Conservation (phyloP, 2,888 invertebrate species). For the Pachydiplax longipennis region DNA sequence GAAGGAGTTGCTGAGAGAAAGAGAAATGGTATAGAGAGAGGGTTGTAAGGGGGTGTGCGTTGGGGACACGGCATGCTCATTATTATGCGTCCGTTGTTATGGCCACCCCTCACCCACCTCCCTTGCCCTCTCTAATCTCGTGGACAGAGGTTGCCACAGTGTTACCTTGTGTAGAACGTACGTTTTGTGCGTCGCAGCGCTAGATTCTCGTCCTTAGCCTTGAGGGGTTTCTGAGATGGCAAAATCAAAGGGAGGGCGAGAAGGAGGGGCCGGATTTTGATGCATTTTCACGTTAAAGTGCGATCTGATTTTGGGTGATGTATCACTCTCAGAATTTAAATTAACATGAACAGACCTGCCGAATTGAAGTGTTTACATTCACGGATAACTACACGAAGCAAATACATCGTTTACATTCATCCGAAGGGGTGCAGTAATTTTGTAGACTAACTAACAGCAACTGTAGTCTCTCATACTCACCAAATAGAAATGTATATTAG, state of each 20-base stretch:
- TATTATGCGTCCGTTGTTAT: slow-evolving; percentile 32
- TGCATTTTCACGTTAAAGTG: too few species aligned
- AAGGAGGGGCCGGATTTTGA: background rate
- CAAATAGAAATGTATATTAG: too few species aligned
- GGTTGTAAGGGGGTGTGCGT: background rate
- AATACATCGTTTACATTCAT: too few species aligned
- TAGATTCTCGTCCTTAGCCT: background rate
- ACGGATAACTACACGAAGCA: too few species aligned
- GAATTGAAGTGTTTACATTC: too few species aligned
- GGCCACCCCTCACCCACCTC: background rate
- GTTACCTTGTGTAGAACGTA: background rate
- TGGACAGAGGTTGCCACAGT: background rate
- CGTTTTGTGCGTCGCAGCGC: background rate
- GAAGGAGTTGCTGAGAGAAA: background rate
- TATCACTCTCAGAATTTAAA: too few species aligned
- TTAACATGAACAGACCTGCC: too few species aligned
- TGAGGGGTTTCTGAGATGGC: background rate
- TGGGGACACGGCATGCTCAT: background rate
- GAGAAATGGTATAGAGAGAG: background rate
- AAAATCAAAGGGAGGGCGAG: background rate
- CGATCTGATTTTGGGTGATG: too few species aligned
- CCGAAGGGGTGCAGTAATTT: too few species aligned
- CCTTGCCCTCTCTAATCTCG: background rate
- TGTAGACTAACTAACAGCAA: too few species aligned
- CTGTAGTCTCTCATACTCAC: too few species aligned